Conservation (phyloP, 2,797 vertebrate species). For the Alectoris magna region DNA sequence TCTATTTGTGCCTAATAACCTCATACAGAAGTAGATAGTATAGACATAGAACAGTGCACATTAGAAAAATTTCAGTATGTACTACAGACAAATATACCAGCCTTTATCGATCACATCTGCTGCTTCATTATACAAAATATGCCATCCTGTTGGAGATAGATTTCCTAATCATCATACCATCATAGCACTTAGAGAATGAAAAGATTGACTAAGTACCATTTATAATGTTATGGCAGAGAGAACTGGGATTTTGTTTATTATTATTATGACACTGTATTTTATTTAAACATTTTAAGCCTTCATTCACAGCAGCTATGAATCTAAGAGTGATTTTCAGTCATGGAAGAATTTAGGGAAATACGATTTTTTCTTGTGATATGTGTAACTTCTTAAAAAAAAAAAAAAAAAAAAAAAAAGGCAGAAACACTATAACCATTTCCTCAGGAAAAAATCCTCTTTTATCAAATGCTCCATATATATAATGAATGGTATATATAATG, state of each 20-base stretch:
- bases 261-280: neutral
- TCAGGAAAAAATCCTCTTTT: no score
- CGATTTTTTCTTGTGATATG: neutral
- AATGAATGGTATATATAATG: no score
- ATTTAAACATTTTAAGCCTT: neutral
- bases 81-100: neutral
- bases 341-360: neutral
- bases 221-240: neutral
- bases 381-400: neutral
- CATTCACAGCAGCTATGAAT: neutral
- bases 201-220: neutral
- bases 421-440: no score
- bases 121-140: neutral
- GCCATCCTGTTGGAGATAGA: neutral
- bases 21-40: neutral
- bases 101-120: neutral
- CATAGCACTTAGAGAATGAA: neutral
- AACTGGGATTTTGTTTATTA: accelerated
- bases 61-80: neutral
- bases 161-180: neutral
- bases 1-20: neutral
- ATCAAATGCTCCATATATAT: no score
- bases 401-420: neutral
- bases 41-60: neutral
- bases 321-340: neutral